Conservation (phyloP, 2,888 invertebrate species). For the Andrena flavipes region DNA sequence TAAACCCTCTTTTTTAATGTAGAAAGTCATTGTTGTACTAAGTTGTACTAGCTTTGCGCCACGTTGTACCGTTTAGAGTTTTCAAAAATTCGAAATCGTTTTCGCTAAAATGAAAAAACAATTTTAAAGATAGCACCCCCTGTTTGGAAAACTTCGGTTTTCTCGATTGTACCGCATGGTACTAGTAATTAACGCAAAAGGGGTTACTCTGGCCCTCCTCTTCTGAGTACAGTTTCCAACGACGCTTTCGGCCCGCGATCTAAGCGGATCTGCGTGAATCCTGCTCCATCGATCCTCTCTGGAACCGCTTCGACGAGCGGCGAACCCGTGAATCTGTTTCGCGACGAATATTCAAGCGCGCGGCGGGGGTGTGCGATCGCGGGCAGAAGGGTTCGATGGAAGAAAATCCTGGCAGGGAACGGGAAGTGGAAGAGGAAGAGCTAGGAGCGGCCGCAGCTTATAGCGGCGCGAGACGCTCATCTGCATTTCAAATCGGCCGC, state of each 20-base stretch:
- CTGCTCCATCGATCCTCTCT: not conserved
- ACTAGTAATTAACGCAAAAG: not conserved
- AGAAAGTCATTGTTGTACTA: too few species aligned
- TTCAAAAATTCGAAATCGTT: too few species aligned
- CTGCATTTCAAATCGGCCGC: conserved; percentile 78
- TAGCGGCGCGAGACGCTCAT: conserved; percentile 75
- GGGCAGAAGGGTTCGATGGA: conserved; percentile 45
- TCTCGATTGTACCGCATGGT: too few species aligned
- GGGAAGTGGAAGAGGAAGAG: conserved; percentile 34
- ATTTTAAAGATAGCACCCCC: too few species aligned
- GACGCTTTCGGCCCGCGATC: not conserved
- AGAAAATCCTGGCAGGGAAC: conserved; percentile 44
- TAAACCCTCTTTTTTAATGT: too few species aligned
- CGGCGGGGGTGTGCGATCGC: conserved; percentile 18
- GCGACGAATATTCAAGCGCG: conserved; percentile 56
- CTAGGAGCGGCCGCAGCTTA: conserved; percentile 57
- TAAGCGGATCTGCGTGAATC: not conserved
- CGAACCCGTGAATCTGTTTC: conserved; percentile 28
- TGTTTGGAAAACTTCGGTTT: too few species aligned
- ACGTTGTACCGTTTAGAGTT: too few species aligned
- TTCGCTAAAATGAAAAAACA: too few species aligned
- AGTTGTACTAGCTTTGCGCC: too few species aligned
- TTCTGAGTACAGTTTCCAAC: not conserved
- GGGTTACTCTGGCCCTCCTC: not conserved
- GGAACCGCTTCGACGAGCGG: not conserved